Percentiles rank a stretch among this genome's conserved stretches.
phyloP scores from a whole-genome alignment of 2,113 vertebrate genomes.

The Phalacrocorax carbo region DNA sequence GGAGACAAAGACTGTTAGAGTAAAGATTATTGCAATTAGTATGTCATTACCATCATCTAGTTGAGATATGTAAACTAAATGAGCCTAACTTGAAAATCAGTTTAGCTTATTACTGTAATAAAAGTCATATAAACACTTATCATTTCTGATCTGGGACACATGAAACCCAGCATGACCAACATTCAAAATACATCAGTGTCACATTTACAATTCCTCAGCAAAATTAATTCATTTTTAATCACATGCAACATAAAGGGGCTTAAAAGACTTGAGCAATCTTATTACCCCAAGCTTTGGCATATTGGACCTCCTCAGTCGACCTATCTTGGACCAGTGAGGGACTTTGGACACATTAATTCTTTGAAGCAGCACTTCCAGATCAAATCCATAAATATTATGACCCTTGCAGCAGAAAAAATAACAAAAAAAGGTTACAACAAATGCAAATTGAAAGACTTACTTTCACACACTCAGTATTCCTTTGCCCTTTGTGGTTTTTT shows the following conservation, averaged over 20 bases:
- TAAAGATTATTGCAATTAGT: constrained; percentile 63
- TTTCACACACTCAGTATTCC: constrained; percentile 63
- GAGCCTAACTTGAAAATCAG: constrained; percentile 58
- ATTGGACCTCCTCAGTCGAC: constrained; percentile 87
- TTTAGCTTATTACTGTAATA: constrained; percentile 58
- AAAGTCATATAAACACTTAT: constrained; percentile 40
- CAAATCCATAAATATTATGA: constrained; percentile 97
- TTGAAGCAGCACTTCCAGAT: constrained; percentile 95
- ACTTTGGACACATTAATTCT: constrained; percentile 91
- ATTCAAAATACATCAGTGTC: constrained; percentile 39
- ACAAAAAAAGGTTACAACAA: constrained; percentile 69
- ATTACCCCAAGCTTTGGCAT: constrained; percentile 98
- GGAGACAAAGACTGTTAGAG: constrained; percentile 52
- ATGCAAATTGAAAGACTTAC: constrained; percentile 73
- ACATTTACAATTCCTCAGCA: too few species aligned
- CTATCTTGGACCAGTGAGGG: constrained; percentile 97
- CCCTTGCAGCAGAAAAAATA: constrained; percentile 81
- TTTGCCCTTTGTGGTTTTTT: constrained; percentile 72
- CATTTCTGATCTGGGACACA: constrained; percentile 27
- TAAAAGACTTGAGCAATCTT: constrained; percentile 53
- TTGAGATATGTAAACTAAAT: constrained; percentile 63
- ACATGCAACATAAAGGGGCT: constrained; percentile 6
- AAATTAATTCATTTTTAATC: constrained; percentile 45
- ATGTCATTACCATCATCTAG: constrained; percentile 54
- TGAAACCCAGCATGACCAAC: constrained; percentile 40